Evolutionary conservation across 2,113 vertebrate genomes (phyloP).

Genomic region (Urocynchramus pylzowi): DNA sequence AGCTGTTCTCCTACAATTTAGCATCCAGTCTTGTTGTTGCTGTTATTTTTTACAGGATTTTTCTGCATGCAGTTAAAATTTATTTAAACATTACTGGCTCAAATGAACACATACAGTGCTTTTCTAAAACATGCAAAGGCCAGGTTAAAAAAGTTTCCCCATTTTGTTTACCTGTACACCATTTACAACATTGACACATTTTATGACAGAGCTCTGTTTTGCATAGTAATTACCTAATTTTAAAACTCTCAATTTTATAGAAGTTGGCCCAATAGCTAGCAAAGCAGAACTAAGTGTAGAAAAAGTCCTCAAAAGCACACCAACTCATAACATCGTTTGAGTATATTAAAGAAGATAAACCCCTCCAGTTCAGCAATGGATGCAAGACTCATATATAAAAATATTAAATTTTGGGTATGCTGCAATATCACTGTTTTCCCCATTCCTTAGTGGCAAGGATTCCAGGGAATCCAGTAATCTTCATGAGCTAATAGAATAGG

Average conservation of each 20-base stretch:
- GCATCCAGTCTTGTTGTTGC: neutral
- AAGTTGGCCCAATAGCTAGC: neutral
- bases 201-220: neutral
- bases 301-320: neutral
- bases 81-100: neutral
- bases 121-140: neutral
- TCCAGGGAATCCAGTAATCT: neutral
- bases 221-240: neutral
- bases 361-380: neutral
- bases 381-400: neutral
- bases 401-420: neutral
- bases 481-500: neutral
- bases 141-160: neutral
- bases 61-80: neutral
- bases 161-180: accelerated
- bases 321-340: neutral
- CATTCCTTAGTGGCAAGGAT: neutral
- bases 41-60: neutral
- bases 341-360: neutral
- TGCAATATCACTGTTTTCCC: neutral
- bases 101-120: neutral
- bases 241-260: neutral
- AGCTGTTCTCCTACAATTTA: neutral
- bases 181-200: neutral
- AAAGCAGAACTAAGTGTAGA: neutral